Evolutionary conservation across 2,888 invertebrate species (phyloP), one percentile per base, ranked within the genome.

Genomic region (Drymonia ruficornis): DNA sequence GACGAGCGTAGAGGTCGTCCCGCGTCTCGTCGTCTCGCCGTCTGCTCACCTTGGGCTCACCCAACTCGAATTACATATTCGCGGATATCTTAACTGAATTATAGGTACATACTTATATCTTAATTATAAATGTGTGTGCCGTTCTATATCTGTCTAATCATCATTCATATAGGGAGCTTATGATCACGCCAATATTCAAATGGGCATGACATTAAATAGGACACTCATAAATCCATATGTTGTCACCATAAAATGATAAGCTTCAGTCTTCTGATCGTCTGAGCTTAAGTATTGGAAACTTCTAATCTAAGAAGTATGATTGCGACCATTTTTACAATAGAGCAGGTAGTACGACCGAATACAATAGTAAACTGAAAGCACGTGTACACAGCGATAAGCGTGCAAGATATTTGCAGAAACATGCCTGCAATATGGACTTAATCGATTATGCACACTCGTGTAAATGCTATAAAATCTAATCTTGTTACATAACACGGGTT

Each of bases 41-140:
- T 89, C 89, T 89, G 84, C 80, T 87, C 84, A 86, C 85, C 86
- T 87, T 87, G 88, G 75, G 77, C 78, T 76, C 80, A 77, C 79
- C 79, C 81, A 77, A 71, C 73, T 68, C 66, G 65, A 74, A 72
- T 74, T 11, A 75, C 61, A 73, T 77, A 83, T 84, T 80, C 82
- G 82, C 74, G 66, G 64, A 61, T 68, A 70, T 76, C 71, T 70
- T 65, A 73, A 76, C 66, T 66, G 68, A 79, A 81, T 79, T 73
- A 78, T 78, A 73, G 6, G n/a, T n/a, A n/a, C n/a, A n/a, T n/a
- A n/a, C n/a, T n/a, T n/a, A n/a, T n/a, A 11, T 72, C 71, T 71
- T 67, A 67, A 73, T 31, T 76, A 74, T 73, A 55, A 70, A 72
- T 68, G 71, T 72, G 59, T 68, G 65, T 65, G 57, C 64, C 57